These are phyloP conservation scores for Petrophora chlorosata DNA, from an alignment of 2,888 invertebrate genomes.

Conservation along the genomic window DNA sequence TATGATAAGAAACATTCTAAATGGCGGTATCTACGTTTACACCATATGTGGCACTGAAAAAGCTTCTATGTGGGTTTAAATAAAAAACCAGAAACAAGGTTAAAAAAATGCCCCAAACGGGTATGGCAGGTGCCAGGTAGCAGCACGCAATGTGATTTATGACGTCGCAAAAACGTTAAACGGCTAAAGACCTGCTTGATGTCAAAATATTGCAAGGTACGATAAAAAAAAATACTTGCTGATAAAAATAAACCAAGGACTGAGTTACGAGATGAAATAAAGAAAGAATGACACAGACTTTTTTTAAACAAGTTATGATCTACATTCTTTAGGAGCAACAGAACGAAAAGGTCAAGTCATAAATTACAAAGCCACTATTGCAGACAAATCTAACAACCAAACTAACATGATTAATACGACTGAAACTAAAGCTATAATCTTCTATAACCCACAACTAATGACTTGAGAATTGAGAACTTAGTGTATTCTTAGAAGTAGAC, in stretches of 20 bases:
- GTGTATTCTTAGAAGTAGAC: neutral
- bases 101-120: slow-evolving; percentile 15
- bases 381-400: slow-evolving; percentile 16
- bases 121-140: slow-evolving; percentile 19
- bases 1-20: too few relatives aligned
- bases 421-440: slow-evolving; percentile 16
- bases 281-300: too few relatives aligned
- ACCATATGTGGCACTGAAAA: too few relatives aligned
- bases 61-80: slow-evolving; percentile 9
- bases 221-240: too few relatives aligned
- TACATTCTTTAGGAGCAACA: neutral
- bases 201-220: slow-evolving; percentile 9
- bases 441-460: slow-evolving; percentile 15
- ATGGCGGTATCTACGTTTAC: too few relatives aligned
- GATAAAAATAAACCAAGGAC: too few relatives aligned
- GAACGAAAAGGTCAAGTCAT: slow-evolving; percentile 9
- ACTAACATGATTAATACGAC: slow-evolving; percentile 14
- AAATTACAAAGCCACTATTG: neutral
- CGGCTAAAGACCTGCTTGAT: slow-evolving; percentile 7
- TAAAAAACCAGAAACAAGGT: slow-evolving; percentile 12
- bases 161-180: slow-evolving; percentile 15
- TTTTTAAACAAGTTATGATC: too few relatives aligned
- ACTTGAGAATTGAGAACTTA: slow-evolving; percentile 17
- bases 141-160: slow-evolving; percentile 19
- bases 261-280: too few relatives aligned